Evolutionary conservation across 2,888 invertebrate genomes (phyloP).

Genomic region (Drosophila crucigera): DNA sequence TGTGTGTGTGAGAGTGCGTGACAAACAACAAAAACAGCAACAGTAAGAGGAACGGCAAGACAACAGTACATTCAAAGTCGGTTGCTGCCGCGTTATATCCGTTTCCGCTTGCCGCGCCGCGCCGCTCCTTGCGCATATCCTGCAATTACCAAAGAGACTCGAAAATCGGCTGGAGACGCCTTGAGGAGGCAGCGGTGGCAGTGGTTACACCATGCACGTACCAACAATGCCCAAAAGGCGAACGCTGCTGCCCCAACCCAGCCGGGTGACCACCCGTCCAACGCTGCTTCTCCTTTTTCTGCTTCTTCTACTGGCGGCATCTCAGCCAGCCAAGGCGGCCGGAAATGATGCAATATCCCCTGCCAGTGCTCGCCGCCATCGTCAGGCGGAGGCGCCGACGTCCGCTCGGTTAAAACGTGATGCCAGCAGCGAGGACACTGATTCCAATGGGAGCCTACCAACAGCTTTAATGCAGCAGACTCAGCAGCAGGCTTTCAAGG

Average conservation of each 20-base stretch:
- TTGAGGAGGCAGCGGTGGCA: slow-evolving; percentile 22
- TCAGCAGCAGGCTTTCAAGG: slow-evolving; percentile 15
- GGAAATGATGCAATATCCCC: slow-evolving; percentile 72
- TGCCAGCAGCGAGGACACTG: slow-evolving; percentile 25
- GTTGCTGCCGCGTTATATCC: slow-evolving; percentile 54
- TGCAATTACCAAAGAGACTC: slow-evolving; percentile 42
- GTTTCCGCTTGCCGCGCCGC: slow-evolving; percentile 40
- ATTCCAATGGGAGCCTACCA: background rate
- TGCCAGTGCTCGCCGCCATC: slow-evolving; percentile 20
- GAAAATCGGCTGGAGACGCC: slow-evolving; percentile 13
- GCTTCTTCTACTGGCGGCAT: slow-evolving; percentile 16
- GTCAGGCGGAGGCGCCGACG: slow-evolving; percentile 24
- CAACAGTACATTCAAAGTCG: slow-evolving; percentile 9
- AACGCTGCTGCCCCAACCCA: slow-evolving; percentile 2
- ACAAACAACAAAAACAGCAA: slow-evolving; percentile 20
- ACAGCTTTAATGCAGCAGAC: background rate
- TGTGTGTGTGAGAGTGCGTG: slow-evolving; percentile 4
- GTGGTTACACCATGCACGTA: slow-evolving; percentile 31
- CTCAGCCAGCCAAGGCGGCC: slow-evolving; percentile 29
- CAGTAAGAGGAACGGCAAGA: slow-evolving; percentile 3
- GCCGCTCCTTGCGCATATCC: slow-evolving; percentile 34
- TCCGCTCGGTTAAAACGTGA: slow-evolving; percentile 33
- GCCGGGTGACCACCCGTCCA: slow-evolving; percentile 24
- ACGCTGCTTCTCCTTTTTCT: slow-evolving; percentile 10
- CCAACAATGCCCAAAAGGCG: slow-evolving; percentile 23